Base-by-base conservation (phyloP, 2,113 vertebrate genomes). In the Thalassarche chlororhynchos region DNA sequence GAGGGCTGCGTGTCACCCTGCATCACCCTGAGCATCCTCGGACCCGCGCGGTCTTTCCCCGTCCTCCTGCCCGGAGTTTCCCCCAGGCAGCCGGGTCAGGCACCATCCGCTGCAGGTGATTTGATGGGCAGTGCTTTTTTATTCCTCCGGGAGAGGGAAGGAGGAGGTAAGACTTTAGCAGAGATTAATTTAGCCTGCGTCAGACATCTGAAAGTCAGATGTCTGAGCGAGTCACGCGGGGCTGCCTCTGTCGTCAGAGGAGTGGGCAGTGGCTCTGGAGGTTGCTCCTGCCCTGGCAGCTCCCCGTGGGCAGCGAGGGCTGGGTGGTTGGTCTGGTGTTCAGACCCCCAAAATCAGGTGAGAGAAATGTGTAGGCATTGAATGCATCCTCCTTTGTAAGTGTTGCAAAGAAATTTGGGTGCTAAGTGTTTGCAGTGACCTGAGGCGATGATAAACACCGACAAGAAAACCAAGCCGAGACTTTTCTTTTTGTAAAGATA, bases 41-140 rank as follows among this genome's bases (percentile, higher is more conserved):
- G 20, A 31, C 19, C n/a, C 8, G 0, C 0, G 2, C 0, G 4
- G 4, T 40, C 61, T 46, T 38, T 82, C 54, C n/a, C 17, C 0
- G 0, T 13, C 26, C 62, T 60, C 19, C n/a, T 0, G 1, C 49
- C 64, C 1, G 1, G 49, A 9, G 4, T 16, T 49, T 55, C 12
- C 44, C 32, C 17, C 13, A 5, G 51, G 84, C 40, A 34, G 21
- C 40, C 1, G 3, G 70, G 12, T 34, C 12, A 6, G 55, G 86
- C 40, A 34, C 40, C 9, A 1, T 36, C 17, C 0, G 1, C 66
- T 20, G 42, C 60, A 6, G 62, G 62, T 1, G 29, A 14, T 64
- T 16, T 72, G 76, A 6, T 0, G 6, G 13, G 14, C 40, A 4
- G 25, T 6, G 24, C 5, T 8, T 19, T 60, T 20, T 24, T 38